Percentiles rank a stretch among this genome's conserved stretches.
phyloP scores from a whole-genome alignment of 2,113 vertebrate genomes.

The Microcebus ravelobensis region DNA sequence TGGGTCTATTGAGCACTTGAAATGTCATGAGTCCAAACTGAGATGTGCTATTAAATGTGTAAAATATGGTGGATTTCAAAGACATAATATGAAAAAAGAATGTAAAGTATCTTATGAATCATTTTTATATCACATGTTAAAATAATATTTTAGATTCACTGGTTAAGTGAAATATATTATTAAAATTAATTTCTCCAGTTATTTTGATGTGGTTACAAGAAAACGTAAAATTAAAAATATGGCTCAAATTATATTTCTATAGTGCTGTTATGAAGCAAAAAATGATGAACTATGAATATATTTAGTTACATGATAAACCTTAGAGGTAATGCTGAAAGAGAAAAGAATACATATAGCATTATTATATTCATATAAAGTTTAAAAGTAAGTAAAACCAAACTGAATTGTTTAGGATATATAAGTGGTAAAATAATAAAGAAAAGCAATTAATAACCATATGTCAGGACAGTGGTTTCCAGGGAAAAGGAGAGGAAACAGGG shows the following conservation, averaged over 20 bases:
- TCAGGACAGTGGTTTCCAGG: background rate
- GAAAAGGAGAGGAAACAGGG: background rate
- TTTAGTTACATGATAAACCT: background rate
- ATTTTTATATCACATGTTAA: background rate
- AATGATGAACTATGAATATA: background rate
- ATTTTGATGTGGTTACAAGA: background rate
- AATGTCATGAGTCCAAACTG: background rate
- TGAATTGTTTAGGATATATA: background rate
- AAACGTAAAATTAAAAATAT: background rate
- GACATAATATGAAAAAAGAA: background rate
- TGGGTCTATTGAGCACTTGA: background rate
- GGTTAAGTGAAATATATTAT: background rate
- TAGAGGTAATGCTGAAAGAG: background rate
- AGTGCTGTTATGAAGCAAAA: background rate
- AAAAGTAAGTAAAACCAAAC: conserved; percentile 1
- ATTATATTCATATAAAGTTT: background rate
- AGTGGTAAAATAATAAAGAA: background rate
- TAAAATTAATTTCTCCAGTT: background rate
- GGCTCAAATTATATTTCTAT: background rate
- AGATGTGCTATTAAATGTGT: background rate
- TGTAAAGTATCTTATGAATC: background rate
- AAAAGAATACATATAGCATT: background rate
- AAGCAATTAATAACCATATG: background rate
- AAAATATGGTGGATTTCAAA: background rate
- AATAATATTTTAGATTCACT: background rate